Evolutionary conservation across 2,113 vertebrate genomes (phyloP), one percentile per base, ranked within the genome.

Genomic region (Cranoglanis bouderius): DNA sequence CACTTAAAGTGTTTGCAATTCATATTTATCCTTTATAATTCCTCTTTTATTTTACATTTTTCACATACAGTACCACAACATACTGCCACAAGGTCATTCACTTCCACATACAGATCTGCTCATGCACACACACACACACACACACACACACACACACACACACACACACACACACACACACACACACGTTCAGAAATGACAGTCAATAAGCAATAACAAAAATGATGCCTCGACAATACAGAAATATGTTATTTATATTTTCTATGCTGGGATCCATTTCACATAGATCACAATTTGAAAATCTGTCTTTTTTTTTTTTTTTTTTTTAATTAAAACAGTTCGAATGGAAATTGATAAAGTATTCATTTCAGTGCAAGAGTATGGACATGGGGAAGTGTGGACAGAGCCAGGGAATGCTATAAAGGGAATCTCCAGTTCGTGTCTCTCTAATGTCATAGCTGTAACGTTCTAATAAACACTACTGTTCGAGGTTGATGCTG

Each of bases 1-100:
- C 32, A 87, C 81, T 61, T 80, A 63, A 21, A 77, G 77, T 85
- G 67, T 82, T 88, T 88, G 85, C 74, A 85, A 38, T 59, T 82
- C 83, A 88, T 32, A 29, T 61, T 59, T 40, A 83, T 83, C 24
- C 78, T 88, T 59, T 88, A 81, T 40, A 90, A 65, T 90, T 65
- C 90, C 90, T 86, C n/a, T 88, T 89, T 90, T 67, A 78, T 57
- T 82, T 72, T 80, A 63, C 85, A 81, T 40, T 80, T 84, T 81
- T 63, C 90, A 65, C 82, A 81, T 87, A 63, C 78, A 53, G 21
- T 85, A 82, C 57, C 53, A 46, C 35, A 49, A 40, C 72, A 83
- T 61, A 89, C n/a, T 7, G 91, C 92, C 90, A 94, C 90, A 93
- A 88, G 87, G 86, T 87, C 82, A 89, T 92, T 88, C 90, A 89